Evolutionary conservation across 2,113 vertebrate species (phyloP), one percentile per base, ranked within the genome.

Genomic region (Barnardius zonarius): DNA sequence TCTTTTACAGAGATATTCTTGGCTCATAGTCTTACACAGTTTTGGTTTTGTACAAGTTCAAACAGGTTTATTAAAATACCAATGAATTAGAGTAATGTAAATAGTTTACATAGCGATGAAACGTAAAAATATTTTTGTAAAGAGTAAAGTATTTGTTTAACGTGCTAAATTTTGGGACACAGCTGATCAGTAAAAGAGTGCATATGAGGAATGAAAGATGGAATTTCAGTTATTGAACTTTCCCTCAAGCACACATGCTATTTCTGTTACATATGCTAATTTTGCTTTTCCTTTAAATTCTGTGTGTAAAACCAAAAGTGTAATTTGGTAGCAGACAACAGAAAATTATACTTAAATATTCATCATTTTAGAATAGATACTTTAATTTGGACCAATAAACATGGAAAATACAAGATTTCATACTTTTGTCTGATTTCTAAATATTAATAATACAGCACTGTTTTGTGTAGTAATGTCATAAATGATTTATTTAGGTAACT

Each of bases 401-500:
- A 22, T 10, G 16, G n/a, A 62, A 69, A 81, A 49, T 23, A 43
- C 3, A 55, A 62, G 7, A 52, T 37, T 66, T 75, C n/a, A 9
- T n/a, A 23, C 52, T 46, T 94, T 72, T 48, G 25, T 46, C 41
- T 91, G 22, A 43, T 52, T 84, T 79, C n/a, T 37, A 67, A 88
- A 25, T 59, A 61, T 74, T 73, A 24, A 16, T 66, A 33, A 55
- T 59, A 37, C 14, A 76, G 22, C 30, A 67, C 7, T 59, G 54
- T 37, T 94, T 67, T 91, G 7, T 76, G 37, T 75, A 46, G 64
- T 85, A 57, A 69, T 86, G 67, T 22, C 52, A 88, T 70, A 93
- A 73, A 44, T 93, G 22, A 17, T 95, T 83, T 95, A 64, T 96
- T 95, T 88, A 98, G 97, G 83, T 97, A 43, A 95, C 94, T 86